Conservation (phyloP, 2,113 vertebrate genomes). For the Hippocampus barbouri region DNA sequence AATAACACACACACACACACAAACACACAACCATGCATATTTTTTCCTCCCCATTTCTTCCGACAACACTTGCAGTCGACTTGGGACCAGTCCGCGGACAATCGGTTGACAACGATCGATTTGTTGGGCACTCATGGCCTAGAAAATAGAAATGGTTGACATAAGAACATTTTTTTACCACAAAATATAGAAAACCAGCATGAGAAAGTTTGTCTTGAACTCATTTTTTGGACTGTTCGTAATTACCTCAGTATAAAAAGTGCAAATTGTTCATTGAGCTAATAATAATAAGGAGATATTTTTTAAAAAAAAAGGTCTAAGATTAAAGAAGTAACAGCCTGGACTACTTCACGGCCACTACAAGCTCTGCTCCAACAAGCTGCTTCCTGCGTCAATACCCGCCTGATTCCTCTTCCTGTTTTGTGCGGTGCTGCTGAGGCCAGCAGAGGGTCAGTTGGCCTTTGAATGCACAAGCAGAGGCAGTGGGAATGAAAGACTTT, state of each 20-base stretch:
- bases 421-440: slow-evolving; percentile 36
- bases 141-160: too few relatives aligned
- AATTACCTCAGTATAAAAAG: not conserved
- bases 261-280: not conserved
- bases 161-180: too few relatives aligned
- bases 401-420: slow-evolving; percentile 70
- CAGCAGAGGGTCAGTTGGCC: slow-evolving; percentile 56
- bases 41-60: too few relatives aligned
- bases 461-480: slow-evolving; percentile 51
- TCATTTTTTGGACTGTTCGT: too few relatives aligned
- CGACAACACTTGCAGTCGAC: too few relatives aligned
- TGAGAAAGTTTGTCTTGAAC: too few relatives aligned
- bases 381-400: slow-evolving; percentile 56
- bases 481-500: slow-evolving; percentile 47
- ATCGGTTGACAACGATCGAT: too few relatives aligned
- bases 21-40: too few relatives aligned
- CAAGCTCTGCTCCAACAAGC: not conserved
- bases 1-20: too few relatives aligned
- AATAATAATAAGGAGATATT: not conserved
- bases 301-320: not conserved
- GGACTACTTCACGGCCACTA: not conserved
- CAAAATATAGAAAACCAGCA: too few relatives aligned
- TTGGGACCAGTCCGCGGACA: too few relatives aligned
- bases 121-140: too few relatives aligned
- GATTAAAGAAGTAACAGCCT: not conserved